Evolutionary conservation across 2,888 invertebrate genomes (phyloP).

Genomic region (Sinohyriopsis cumingii): DNA sequence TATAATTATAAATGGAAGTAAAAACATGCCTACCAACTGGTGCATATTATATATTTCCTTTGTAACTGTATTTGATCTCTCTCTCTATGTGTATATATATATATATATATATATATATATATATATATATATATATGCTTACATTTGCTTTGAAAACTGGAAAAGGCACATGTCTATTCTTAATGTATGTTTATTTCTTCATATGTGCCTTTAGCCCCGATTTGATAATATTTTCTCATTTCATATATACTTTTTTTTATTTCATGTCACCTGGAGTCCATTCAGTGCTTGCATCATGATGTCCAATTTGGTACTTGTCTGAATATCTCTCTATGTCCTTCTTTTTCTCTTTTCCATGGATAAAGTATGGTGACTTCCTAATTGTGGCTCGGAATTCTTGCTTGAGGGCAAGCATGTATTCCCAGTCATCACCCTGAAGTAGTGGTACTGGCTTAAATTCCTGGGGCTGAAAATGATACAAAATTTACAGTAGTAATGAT

Average conservation of each 20-base stretch:
- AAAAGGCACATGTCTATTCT: no score
- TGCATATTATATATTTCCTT: no score
- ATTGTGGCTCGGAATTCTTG: slow-evolving; percentile 69
- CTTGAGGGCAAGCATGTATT: slow-evolving; percentile 70
- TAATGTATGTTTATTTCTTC: no score
- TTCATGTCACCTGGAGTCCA: slow-evolving; percentile 55
- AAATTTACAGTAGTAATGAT: no score
- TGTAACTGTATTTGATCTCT: no score
- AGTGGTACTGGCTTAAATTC: slow-evolving; percentile 74
- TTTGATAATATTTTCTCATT: not conserved
- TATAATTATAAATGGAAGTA: no score
- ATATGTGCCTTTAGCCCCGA: no score
- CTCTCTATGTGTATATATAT: no score
- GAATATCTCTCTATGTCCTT: slow-evolving; percentile 72
- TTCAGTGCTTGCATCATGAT: slow-evolving; percentile 39
- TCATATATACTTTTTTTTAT: not conserved
- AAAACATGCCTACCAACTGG: no score
- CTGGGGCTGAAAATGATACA: slow-evolving; percentile 58
- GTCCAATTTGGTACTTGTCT: slow-evolving; percentile 70
- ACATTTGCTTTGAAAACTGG: no score
- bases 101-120: no score
- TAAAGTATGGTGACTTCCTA: slow-evolving; percentile 67
- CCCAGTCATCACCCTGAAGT: slow-evolving; percentile 59
- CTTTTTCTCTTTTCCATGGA: slow-evolving; percentile 52
- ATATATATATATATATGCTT: no score